Base-by-base conservation (phyloP, 2,888 invertebrate species). In the Himalopsyche anomala region DNA sequence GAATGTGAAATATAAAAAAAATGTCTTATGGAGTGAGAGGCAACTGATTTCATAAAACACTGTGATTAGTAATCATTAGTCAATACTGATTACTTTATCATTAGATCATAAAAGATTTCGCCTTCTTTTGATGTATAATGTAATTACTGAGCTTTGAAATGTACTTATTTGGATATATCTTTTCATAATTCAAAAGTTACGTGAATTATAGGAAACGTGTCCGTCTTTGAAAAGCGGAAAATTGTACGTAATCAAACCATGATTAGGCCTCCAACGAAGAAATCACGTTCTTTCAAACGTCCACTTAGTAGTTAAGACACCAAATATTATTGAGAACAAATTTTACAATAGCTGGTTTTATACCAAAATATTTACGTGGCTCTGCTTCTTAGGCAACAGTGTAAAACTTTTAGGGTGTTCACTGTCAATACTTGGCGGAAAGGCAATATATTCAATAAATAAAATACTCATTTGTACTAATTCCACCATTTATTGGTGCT, bases 211-310 rank as follows among this genome's bases (percentile, higher is more conserved):
- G 62, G 19, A 62, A 12, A 62, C 62, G 62, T 62, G 62, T 62
- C 19, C 62, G 28, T 19, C n/a, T 62, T 62, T 62, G 19, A 62
- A 62, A 62, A 62, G 62, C 28, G n/a, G 28, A 62, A 62, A 62
- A 62, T 62, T 62, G 62, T 62, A 62, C 19, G 19, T 62, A 62
- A 62, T 62, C 28, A 62, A 19, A 62, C 11, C 28, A 62, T 62
- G 28, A 19, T 62, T 62, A 62, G 62, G 28, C 15, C 62, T 62
- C 62, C 62, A 62, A 62, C 62, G 62, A 62, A 62, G 62, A 28
- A 62, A 62, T 62, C 62, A 62, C 62, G 62, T 62, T 62, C 19
- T 5, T 62, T 62, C 19, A 62, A 62, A 62, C 62, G 6, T 62
- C 5, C 62, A 19, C 28, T 62, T 62, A 19, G 8, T 19, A 62